Percentiles rank a stretch among this genome's conserved stretches.
Evolutionary conservation across 1,140 invertebrate species (phyloP).

Genomic region (Apolygus lucorum): DNA sequence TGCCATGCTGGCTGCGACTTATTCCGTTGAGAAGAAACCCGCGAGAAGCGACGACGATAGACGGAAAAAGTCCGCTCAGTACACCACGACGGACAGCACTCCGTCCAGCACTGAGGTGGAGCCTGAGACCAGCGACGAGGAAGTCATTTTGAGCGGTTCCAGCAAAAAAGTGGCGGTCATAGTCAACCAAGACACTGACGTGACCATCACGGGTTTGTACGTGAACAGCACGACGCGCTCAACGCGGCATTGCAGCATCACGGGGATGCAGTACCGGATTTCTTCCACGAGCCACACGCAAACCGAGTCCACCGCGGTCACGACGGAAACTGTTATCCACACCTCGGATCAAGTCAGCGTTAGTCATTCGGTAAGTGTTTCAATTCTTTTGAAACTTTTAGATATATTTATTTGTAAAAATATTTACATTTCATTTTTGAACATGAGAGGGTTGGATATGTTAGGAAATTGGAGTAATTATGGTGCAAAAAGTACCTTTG

Average conservation of each 20-base stretch:
- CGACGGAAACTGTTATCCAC: conserved; percentile 46
- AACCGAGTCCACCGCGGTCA: conserved; percentile 64
- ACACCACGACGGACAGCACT: conserved; percentile 12
- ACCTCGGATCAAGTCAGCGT: conserved; percentile 30
- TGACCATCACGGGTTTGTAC: conserved; percentile 74
- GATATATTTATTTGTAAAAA: not conserved
- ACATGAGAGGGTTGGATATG: not conserved
- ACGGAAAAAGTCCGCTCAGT: conserved; percentile 18
- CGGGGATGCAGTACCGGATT: conserved; percentile 73
- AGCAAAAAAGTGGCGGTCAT: conserved; percentile 54
- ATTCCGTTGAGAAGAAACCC: conserved; percentile 62
- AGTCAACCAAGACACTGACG: conserved; percentile 72
- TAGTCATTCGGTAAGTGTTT: conserved; percentile 17
- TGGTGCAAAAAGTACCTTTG: not conserved
- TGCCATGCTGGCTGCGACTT: conserved; percentile 83
- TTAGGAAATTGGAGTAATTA: not conserved
- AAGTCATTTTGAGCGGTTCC: conserved; percentile 29
- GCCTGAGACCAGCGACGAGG: conserved; percentile 27
- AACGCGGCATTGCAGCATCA: conserved; percentile 71
- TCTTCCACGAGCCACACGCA: conserved; percentile 65
- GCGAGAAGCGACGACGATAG: conserved; percentile 41
- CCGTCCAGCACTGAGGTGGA: conserved; percentile 22
- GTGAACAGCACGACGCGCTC: conserved; percentile 65
- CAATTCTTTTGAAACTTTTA: not conserved
- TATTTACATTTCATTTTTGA: not conserved